A percentile compares a stretch with the other conserved stretches of the same genome.
These are phyloP conservation scores for Gymnoscopelus braueri DNA, from an alignment of 2,797 vertebrate species.

Conservation along the genomic window DNA sequence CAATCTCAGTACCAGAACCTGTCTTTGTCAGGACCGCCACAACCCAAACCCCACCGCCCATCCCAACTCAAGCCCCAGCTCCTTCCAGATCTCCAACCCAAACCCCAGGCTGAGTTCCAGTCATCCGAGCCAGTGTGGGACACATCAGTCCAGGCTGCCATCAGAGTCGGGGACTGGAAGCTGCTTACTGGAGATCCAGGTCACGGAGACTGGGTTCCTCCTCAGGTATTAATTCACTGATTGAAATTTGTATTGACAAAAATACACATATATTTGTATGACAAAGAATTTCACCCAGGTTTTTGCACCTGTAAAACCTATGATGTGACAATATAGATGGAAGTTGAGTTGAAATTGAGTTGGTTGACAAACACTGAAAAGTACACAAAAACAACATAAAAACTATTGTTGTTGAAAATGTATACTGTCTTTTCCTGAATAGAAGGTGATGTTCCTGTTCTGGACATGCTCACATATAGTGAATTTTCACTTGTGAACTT, in stretches of 20 bases:
- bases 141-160: conserved; percentile 91
- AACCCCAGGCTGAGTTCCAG: conserved; percentile 75
- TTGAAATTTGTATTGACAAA: too few species aligned
- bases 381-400: too few species aligned
- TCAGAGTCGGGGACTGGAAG: conserved; percentile 95
- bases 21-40: conserved; percentile 2
- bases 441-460: too few species aligned
- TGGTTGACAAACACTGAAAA: too few species aligned
- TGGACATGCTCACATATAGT: too few species aligned
- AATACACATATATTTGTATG: not conserved
- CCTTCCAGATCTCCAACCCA: conserved; percentile 51
- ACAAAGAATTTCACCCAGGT: too few species aligned
- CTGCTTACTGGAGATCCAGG: conserved; percentile 95
- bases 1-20: conserved; percentile 27
- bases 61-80: not conserved
- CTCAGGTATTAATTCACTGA: conserved; percentile 78
- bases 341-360: too few species aligned
- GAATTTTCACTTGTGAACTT: too few species aligned
- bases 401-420: too few species aligned
- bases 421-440: too few species aligned
- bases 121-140: conserved; percentile 87
- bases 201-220: conserved; percentile 95
- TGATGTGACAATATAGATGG: too few species aligned
- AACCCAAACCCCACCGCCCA: conserved; percentile 8
- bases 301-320: too few species aligned